These are phyloP conservation scores for Poecilus cupreus DNA, from an alignment of 2,888 invertebrate genomes.

Conservation along the genomic window DNA sequence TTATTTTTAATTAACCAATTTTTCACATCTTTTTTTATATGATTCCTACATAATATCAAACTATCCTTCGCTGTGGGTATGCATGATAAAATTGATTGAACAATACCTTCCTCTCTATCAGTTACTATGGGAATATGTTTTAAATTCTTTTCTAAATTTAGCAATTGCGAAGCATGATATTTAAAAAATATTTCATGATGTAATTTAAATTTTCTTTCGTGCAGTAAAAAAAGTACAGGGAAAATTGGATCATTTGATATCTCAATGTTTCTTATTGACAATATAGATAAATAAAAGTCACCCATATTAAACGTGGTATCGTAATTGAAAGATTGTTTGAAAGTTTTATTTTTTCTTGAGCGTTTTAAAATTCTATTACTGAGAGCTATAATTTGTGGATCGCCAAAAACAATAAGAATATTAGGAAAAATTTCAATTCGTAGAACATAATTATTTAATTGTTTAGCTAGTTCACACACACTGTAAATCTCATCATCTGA, in stretches of 20 bases:
- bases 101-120: neutral
- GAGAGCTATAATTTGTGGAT: neutral
- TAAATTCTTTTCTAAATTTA: neutral
- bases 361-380: neutral
- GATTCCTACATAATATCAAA: neutral
- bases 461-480: neutral
- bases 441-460: neutral
- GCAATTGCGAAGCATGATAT: no score
- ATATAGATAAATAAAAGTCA: neutral
- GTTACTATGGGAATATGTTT: neutral
- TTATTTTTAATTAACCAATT: neutral
- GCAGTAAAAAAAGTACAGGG: neutral
- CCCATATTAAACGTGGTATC: neutral
- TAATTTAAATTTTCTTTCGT: neutral
- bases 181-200: neutral
- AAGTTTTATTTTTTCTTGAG: neutral
- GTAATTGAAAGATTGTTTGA: neutral
- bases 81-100: no score
- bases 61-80: neutral
- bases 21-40: neutral
- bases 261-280: neutral
- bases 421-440: neutral
- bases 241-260: neutral
- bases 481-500: neutral
- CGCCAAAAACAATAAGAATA: neutral